Evolutionary conservation across 30 jellyfish, hydroid and myxozoan genomes (phyloP).

Genomic region (Aurelia sp.): DNA sequence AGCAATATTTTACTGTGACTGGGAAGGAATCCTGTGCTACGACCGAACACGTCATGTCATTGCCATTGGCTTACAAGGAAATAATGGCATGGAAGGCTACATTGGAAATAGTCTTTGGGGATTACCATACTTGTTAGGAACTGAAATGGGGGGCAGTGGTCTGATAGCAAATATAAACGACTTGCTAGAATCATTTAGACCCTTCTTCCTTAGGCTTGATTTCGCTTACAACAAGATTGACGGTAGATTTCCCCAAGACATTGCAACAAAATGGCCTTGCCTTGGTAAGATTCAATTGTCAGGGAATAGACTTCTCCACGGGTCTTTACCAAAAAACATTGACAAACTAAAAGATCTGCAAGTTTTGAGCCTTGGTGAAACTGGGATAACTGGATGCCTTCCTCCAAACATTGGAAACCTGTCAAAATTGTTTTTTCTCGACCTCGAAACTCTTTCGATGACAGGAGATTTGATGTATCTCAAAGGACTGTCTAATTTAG

Average conservation of each 20-base stretch:
- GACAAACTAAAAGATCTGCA: conserved; percentile 29
- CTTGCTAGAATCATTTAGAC: conserved; percentile 10
- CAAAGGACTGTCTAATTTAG: conserved; percentile 42
- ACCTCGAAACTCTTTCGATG: conserved; percentile 51
- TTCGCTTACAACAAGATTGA: conserved; percentile 39
- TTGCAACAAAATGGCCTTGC: conserved; percentile 27
- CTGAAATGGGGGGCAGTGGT: conserved; percentile 49
- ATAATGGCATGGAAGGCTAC: conserved; percentile 59
- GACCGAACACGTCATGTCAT: conserved; percentile 35
- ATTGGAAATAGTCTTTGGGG: conserved; percentile 33
- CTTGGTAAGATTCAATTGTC: conserved; percentile 53
- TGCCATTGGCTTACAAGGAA: conserved; percentile 53
- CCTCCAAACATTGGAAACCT: conserved; percentile 35
- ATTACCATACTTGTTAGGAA: conserved; percentile 54
- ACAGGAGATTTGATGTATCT: conserved; percentile 27
- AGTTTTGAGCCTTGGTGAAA: conserved; percentile 68
- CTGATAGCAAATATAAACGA: conserved; percentile 17
- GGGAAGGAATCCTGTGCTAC: conserved; percentile 78
- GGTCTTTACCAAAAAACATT: conserved; percentile 42
- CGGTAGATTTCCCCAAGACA: conserved; percentile 44
- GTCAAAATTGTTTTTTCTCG: conserved; percentile 42
- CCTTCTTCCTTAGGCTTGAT: conserved; percentile 46
- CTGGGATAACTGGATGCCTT: conserved; percentile 40
- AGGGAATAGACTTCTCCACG: conserved; percentile 33
- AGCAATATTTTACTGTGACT: conserved; percentile 39